Base-by-base conservation (phyloP, 2,888 invertebrate species). In the Ochlodes sylvanus region DNA sequence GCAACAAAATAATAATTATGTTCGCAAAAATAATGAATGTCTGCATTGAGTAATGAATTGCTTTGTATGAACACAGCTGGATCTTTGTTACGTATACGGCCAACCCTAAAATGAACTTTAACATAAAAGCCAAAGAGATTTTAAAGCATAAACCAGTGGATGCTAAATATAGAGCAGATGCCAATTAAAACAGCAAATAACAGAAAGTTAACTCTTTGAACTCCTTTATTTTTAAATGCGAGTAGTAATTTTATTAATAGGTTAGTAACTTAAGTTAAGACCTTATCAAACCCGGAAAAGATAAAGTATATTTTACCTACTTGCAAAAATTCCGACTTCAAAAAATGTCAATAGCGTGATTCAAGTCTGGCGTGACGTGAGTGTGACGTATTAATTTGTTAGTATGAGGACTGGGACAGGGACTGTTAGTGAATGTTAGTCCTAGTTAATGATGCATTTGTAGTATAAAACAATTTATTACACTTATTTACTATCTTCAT, bases 121-220 rank as follows among this genome's bases (percentile, higher is more conserved):
- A 47, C n/a, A 14, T 21, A 9, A 44, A 27, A 27, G 1, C n/a
- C 10, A 15, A 32, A 61, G 50, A 55, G 61, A 34, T 67, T 14
- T 15, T 55, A 60, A 42, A 44, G 44, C 32, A 14, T 7, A 44
- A 60, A 19, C 12, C 38, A 42, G 38, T 10, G 7, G 41, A 50
- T 42, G 44, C 61, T 50, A 50, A 50, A 19, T 50, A 21, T 21
- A 19, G 50, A 66, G 27, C 66, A 67, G 61, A 67, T 47, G 61
- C 61, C 67, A 67, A 67, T 67, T 67, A 67, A 61, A 67, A 67
- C 67, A 67, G 61, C 67, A 67, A 67, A 67, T 61, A 67, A 61
- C 66, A 55, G 66, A 44, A 55, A 44, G 21, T 67, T 55, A 55
- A 67, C 67, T 61, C 67, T 61, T 67, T 38, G 44, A 14, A 14